Evolutionary conservation across 2,888 invertebrate species (phyloP), one percentile per base, ranked within the genome.

Genomic region (Himalopsyche japonica): DNA sequence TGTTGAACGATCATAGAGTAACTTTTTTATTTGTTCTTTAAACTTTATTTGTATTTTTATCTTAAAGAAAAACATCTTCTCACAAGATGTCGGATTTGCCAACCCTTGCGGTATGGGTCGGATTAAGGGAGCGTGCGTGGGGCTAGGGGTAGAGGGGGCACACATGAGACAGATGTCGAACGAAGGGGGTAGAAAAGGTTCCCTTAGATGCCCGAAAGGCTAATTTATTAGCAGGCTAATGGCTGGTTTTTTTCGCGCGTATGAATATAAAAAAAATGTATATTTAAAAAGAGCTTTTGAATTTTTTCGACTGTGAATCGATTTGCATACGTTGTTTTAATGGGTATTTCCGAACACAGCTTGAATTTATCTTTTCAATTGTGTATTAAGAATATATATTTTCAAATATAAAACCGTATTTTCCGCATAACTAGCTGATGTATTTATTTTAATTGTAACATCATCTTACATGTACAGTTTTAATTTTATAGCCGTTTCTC

Each of bases 181-280:
- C 57, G 30, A 49, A 80, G 79, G 47, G 84, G 80, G 82, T 49
- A 77, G 82, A 83, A 85, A 85, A 83, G 85, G 85, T 82, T 88
- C 85, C 86, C 85, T 78, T 81, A 79, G 84, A 87, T 80, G 87
- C 85, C 85, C 85, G 84, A 82, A 86, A 84, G 83, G 87, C 83
- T 87, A 86, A 87, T 86, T 87, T 87, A 87, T 87, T 84, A 86
- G 82, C 47, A 84, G 57, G 82, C 85, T 86, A 86, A 84, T 83
- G 86, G 84, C 80, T 86, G 86, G 43, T 86, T 86, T 86, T 86
- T 86, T 85, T 80, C 82, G n/a, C 81, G 57, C 57, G 20, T 57
- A 57, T 57, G 57, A 57, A 57, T 57, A 57, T 57, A 7, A 57
- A 57, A 57, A 57, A 57, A 57, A 57, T 37, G 20, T 43, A 57